Evolutionary conservation across 2,113 vertebrate species (phyloP).

Genomic region (Ciconia boyciana): DNA sequence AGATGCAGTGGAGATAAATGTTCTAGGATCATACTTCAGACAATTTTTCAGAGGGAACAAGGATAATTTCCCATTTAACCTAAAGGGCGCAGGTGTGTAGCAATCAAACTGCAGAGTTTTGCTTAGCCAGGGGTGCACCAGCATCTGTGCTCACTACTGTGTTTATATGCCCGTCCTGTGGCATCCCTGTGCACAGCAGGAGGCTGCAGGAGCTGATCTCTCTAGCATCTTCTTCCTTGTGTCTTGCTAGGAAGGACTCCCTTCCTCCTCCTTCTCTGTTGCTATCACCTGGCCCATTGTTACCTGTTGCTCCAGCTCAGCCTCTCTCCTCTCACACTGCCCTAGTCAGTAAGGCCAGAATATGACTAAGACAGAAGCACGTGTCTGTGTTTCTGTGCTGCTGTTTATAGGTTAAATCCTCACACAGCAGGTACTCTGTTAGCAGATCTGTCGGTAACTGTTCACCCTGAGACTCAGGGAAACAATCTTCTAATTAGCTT

Average conservation of each 20-base stretch:
- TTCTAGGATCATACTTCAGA: neutral
- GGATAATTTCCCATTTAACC: neutral
- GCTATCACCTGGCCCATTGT: neutral
- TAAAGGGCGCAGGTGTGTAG: neutral
- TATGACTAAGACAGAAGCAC: neutral
- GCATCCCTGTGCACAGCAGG: neutral
- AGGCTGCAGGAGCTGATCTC: neutral
- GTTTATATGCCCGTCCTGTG: rapidly evolving
- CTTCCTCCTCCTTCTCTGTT: neutral
- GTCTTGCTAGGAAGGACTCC: neutral
- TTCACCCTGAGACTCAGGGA: neutral
- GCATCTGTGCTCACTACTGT: neutral
- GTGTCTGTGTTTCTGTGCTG: neutral
- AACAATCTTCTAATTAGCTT: neutral
- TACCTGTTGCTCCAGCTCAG: neutral
- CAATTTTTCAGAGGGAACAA: neutral
- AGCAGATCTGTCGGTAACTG: neutral
- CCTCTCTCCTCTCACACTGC: neutral
- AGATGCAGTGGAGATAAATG: neutral
- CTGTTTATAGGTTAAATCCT: neutral
- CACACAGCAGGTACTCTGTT: neutral
- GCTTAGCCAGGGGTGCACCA: neutral
- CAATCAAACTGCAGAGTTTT: neutral
- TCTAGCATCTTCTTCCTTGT: neutral
- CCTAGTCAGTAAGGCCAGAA: neutral